These are phyloP conservation scores for Dromas ardeola DNA, from an alignment of 2,113 vertebrate species.

Conservation along the genomic window DNA sequence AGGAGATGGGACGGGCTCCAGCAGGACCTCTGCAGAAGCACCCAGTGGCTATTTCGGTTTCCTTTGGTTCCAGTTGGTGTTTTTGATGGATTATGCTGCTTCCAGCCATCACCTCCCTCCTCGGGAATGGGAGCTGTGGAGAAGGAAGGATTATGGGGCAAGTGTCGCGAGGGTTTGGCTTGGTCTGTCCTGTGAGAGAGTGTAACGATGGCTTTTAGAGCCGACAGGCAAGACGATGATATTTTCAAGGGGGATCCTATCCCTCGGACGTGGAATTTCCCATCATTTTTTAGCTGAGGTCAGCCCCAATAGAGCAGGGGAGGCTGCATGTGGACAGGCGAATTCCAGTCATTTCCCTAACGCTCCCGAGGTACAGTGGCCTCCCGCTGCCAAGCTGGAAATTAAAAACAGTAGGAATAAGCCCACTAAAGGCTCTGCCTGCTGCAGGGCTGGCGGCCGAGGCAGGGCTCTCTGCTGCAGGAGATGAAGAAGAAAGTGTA, in stretches of 20 bases:
- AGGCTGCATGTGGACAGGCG: not conserved
- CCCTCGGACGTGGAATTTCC: not conserved
- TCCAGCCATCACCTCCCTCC: not conserved
- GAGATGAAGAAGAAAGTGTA: not conserved
- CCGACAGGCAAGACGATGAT: not conserved
- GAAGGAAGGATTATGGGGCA: not conserved
- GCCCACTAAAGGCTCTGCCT: not conserved
- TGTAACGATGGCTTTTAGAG: not conserved
- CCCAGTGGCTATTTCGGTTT: not conserved
- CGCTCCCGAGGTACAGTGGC: rapidly evolving
- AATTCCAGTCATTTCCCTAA: not conserved
- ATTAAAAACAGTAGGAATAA: not conserved
- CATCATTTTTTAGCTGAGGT: not conserved
- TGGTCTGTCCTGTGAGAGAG: not conserved
- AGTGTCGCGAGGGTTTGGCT: rapidly evolving
- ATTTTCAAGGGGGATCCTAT: not conserved
- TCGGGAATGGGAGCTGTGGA: not conserved
- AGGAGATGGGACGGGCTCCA: not conserved
- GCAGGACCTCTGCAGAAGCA: not conserved
- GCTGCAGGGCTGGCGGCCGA: rapidly evolving
- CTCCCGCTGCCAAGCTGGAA: not conserved
- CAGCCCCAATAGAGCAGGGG: not conserved
- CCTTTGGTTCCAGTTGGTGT: not conserved
- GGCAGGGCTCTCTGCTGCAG: not conserved
- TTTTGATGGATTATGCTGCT: not conserved